Evolutionary conservation across 2,797 vertebrate genomes (phyloP), one percentile per base, ranked within the genome.

Genomic region (Micromesistius poutassou): DNA sequence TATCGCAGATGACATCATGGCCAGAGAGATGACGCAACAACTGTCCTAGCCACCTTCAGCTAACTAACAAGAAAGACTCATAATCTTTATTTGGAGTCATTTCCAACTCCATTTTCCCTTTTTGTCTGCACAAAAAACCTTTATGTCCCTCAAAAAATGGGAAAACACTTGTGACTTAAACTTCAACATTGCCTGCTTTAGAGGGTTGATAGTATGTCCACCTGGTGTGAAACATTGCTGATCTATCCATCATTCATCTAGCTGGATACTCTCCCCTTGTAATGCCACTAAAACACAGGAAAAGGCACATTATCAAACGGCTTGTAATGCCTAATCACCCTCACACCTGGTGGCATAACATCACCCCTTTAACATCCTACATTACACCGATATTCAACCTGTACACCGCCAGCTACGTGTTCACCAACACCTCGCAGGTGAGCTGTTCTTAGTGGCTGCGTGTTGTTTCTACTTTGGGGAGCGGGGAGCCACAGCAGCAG

Each of bases 391-490:
- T 74, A 31, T 79, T 66, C 62, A 25, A 71, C 22, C 13, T 70
- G 30, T 72, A 33, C 81, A 36, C n/a, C 10, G 12, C 4, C 66
- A 62, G 78, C 76, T 22, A 80, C 50, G 76, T 12, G 82, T 42
- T 70, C 83, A 82, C 78, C 46, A 78, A 35, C 76, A 73, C 66
- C 40, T 25, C 74, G 14, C 68, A 75, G 75, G 46, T 85, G 79
- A 77, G 76, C 80, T 78, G 78, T 83, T 82, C 84, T 89, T 87
- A 86, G 89, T 90, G 86, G 80, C 84, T 76, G 81, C 81, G 82
- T 78, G 89, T 91, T 89, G 84, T 87, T 91, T 90, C 87, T 85
- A 87, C 85, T 84, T 84, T 87, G 79, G 83, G 90, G 84, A 82
- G 84, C 86, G 83, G 70, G 76, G 72, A 87, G 85, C 76, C 55